These are phyloP conservation scores for Drosophila maculinotata DNA, from an alignment of 2,888 invertebrate genomes.

Conservation along the genomic window DNA sequence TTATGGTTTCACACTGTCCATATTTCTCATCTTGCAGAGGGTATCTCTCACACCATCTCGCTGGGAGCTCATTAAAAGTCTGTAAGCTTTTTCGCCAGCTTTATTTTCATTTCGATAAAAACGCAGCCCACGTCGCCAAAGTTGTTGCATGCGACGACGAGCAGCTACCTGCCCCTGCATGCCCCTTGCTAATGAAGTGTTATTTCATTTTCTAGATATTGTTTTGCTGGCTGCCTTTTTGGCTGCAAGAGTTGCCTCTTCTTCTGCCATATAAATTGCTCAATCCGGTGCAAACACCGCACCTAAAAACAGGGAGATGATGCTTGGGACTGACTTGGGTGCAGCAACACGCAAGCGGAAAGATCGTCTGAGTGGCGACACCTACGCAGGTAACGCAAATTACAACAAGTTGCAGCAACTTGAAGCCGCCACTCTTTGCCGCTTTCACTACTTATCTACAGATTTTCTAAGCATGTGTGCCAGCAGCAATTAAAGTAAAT, in stretches of 20 bases:
- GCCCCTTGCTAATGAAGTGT: constrained; percentile 70
- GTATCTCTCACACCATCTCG: constrained; percentile 40
- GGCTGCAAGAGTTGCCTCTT: constrained; percentile 9
- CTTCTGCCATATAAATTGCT: constrained; percentile 66
- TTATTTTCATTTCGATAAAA: constrained; percentile 35
- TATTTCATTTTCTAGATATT: constrained; percentile 66
- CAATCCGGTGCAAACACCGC: constrained; percentile 69
- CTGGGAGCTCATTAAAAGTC: constrained; percentile 65
- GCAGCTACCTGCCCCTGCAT: constrained; percentile 14
- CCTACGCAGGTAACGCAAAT: constrained; percentile 67
- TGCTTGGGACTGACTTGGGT: constrained; percentile 40
- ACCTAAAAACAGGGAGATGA: constrained; percentile 55
- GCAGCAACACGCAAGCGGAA: constrained; percentile 63
- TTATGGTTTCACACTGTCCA: constrained; percentile 36
- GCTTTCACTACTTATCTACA: constrained; percentile 27
- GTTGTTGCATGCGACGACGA: constrained; percentile 42
- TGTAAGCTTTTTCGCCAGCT: constrained; percentile 57
- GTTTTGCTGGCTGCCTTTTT: constrained; percentile 24
- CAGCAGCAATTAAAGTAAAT: constrained; percentile 71
- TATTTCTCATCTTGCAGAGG: constrained; percentile 3
- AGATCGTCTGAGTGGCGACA: constrained; percentile 52
- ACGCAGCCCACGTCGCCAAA: constrained; percentile 57
- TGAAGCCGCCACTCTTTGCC: neutral
- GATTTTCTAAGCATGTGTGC: constrained; percentile 27
- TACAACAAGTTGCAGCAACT: constrained; percentile 22